A percentile compares a stretch with the other conserved stretches of the same genome.
Conservation (phyloP, 1,140 invertebrate genomes). For the Anoplolepis gracilipes region DNA sequence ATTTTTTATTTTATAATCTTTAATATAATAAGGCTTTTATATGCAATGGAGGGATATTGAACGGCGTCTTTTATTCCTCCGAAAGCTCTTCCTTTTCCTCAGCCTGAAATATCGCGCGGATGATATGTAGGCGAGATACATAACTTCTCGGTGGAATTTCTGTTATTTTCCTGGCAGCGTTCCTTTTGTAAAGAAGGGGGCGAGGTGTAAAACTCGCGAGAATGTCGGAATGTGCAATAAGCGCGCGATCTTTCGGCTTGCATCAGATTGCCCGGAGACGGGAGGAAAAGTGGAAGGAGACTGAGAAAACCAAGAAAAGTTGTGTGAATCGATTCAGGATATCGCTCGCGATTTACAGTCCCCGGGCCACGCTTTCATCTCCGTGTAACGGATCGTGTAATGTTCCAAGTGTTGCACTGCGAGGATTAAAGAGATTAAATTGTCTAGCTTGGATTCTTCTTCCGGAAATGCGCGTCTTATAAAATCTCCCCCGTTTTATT, state of each 20-base stretch:
- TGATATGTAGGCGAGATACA: slow-evolving; percentile 55
- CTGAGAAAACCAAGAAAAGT: slow-evolving; percentile 47
- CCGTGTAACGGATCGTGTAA: slow-evolving; percentile 23
- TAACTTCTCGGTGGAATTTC: slow-evolving; percentile 48
- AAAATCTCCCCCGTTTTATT: background rate
- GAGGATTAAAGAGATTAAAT: slow-evolving; percentile 45
- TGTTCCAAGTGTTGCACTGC: background rate
- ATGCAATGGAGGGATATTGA: background rate
- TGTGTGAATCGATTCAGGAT: slow-evolving; percentile 45
- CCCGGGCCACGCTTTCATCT: slow-evolving; percentile 14
- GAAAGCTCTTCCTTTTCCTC: slow-evolving; percentile 7
- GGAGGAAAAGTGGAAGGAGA: background rate
- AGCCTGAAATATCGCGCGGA: slow-evolving; percentile 24
- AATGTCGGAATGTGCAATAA: slow-evolving; percentile 57
- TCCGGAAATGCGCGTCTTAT: background rate
- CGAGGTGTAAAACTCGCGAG: slow-evolving; percentile 50
- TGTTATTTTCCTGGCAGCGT: slow-evolving; percentile 53
- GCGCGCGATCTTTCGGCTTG: slow-evolving; percentile 47
- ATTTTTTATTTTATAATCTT: background rate
- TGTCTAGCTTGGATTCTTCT: background rate
- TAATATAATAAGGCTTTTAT: slow-evolving; percentile 1
- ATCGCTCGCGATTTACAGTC: slow-evolving; percentile 36
- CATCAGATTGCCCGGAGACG: slow-evolving; percentile 29
- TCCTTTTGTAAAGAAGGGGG: slow-evolving; percentile 41
- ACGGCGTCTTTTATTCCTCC: slow-evolving; percentile 4